Evolutionary conservation across 1,140 invertebrate genomes (phyloP), one percentile per base, ranked within the genome.

Genomic region (Nymphalis io): DNA sequence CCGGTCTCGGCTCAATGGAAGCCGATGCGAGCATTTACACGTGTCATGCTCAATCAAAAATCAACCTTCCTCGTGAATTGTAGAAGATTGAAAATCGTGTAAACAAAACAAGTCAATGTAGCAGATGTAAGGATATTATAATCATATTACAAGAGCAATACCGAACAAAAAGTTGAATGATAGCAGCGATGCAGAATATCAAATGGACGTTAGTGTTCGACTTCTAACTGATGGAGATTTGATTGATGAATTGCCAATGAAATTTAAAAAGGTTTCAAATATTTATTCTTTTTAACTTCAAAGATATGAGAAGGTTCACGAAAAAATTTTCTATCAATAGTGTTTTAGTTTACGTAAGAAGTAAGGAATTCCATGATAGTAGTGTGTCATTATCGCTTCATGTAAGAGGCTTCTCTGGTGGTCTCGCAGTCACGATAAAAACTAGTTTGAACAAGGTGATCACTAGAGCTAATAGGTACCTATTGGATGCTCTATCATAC

Each of bases 1-100:
- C 88, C 88, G 87, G 88, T 88, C 80, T 65, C 59, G 11, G 67
- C 83, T 89, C 81, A 88, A 87, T 89, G 82, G 82, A 81, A 74
- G 78, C 84, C 85, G 84, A 87, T 70, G 72, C 73, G 42, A 70
- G 72, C 68, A 67, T 73, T 60, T 65, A 72, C 40, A 74, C 57
- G 39, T 42, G 51, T 27, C 55, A 61, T 58, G n/a, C 5, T 23
- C 72, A 63, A 79, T 53, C 61, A 59, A 80, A 76, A 79, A 53
- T 40, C 65, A 72, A 78, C 76, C 65, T 68, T 80, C 73, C 64
- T 6, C 12, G 15, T 44, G 13, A 33, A 8, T 44, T 68, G 51
- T 40, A 16, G 16, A 76, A 74, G 69, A 68, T 69, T 60, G 15
- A 72, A 68, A 73, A 67, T 76, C 13, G 23, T 58, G n/a, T 60